Base-by-base conservation (phyloP, 2,797 vertebrate species). In the Amphiprion clarkii region DNA sequence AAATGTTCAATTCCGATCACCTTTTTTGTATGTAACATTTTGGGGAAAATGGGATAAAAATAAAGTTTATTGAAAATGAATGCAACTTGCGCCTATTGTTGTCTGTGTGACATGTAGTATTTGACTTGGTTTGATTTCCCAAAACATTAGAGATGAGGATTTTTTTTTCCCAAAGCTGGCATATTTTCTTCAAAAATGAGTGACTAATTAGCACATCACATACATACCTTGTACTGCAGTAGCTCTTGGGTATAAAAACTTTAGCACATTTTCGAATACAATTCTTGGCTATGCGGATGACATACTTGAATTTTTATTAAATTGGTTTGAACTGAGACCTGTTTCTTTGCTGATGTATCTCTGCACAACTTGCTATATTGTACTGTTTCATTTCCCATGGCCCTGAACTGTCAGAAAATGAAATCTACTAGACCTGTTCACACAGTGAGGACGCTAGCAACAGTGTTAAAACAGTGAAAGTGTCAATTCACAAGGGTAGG, bases 61-160 rank as follows among this genome's bases (percentile, higher is more conserved):
- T 95, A 95, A 96, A 95, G 90, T 95, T 95, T 93, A 92, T 93
- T 93, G 79, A 91, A 94, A 91, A 91, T 73, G 1, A 79, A 59
- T 0, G 21, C 0, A 6, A 17, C 73, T 65, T 80, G 40, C 9
- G 3, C 2, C 63, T 46, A 17, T 68, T 46, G 19, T 51, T 17
- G 10, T 27, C 9, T 3, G 3, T 36, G 8, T 12, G 19, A 49
- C 9, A 2, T 49, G 17, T 17, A 29, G 27, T 3, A 12, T 21
- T 39, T 60, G 1, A 17, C 16, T 23, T 17, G 5, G 5, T 19
- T 48, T 48, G 19, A 17, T 44, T 44, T 44, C 16, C 16, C 42
- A 44, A 39, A 3, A 3, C 36, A 44, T 44, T 44, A 44, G 42
- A 44, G 13, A 17, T 44, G 12, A 44, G 42, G 42, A 44, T 7